These are phyloP conservation scores for Tuta absoluta DNA, from an alignment of 2,888 invertebrate species.

Conservation along the genomic window DNA sequence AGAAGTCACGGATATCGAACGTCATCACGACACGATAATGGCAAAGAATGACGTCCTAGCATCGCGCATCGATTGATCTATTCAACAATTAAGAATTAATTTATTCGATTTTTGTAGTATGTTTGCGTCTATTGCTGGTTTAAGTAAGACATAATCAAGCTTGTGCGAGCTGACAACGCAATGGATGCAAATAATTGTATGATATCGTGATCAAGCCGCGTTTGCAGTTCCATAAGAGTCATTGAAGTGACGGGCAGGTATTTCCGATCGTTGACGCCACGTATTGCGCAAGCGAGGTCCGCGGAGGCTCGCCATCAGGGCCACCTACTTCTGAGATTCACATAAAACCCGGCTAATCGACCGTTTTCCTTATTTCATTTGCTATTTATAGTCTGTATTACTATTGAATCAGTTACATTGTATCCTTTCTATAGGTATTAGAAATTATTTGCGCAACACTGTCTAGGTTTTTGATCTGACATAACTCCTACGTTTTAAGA, in stretches of 20 bases:
- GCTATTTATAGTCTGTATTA: conserved; percentile 27
- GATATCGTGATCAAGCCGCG: background rate
- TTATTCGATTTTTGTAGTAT: background rate
- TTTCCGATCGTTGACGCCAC: conserved; percentile 42
- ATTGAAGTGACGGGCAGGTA: conserved; percentile 36
- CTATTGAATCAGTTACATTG: background rate
- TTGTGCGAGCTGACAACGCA: background rate
- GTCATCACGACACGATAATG: conserved; percentile 15
- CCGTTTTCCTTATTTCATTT: conserved; percentile 56
- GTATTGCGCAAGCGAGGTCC: conserved; percentile 36
- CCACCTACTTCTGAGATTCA: conserved; percentile 54
- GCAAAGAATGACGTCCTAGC: conserved; percentile 16
- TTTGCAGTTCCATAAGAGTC: conserved; percentile 9
- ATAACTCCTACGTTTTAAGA: no score
- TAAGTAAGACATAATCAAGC: background rate
- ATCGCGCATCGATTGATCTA: conserved; percentile 6
- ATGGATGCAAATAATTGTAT: background rate
- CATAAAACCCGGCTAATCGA: conserved; percentile 43
- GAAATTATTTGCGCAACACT: background rate
- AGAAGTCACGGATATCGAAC: conserved; percentile 10
- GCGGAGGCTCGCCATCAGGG: conserved; percentile 39
- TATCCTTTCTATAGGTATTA: background rate
- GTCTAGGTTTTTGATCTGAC: background rate
- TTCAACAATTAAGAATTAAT: background rate
- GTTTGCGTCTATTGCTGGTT: background rate